phyloP scores from a whole-genome alignment of 2,797 vertebrate genomes.

The Sardinella longiceps region DNA sequence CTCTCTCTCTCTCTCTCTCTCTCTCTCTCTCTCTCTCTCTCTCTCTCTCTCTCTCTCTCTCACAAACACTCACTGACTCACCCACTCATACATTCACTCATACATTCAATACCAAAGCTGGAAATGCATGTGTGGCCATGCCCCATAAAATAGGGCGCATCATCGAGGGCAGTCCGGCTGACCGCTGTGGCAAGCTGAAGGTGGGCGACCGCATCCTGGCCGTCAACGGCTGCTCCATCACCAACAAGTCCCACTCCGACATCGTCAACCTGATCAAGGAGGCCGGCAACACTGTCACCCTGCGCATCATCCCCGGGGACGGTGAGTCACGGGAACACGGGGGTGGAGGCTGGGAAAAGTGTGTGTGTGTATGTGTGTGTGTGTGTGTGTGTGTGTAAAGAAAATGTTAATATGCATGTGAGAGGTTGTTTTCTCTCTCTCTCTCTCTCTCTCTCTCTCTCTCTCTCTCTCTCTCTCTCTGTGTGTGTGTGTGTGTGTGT shows the following conservation, averaged over 20 bases:
- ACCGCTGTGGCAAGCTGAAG: constrained; percentile 88
- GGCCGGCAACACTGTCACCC: constrained; percentile 86
- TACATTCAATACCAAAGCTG: constrained; percentile 67
- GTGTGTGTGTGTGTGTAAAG: not conserved
- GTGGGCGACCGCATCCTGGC: constrained; percentile 88
- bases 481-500: not conserved
- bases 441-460: too few species aligned
- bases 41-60: not conserved
- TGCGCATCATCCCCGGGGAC: constrained; percentile 87
- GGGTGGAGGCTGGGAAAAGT: not conserved
- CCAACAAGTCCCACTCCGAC: constrained; percentile 89
- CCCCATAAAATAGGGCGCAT: constrained; percentile 93
- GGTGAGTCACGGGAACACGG: constrained; percentile 71
- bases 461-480: too few species aligned
- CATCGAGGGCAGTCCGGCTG: constrained; percentile 88
- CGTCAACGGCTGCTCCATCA: constrained; percentile 88
- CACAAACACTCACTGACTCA: too few species aligned
- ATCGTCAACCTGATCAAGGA: constrained; percentile 92
- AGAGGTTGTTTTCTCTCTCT: too few species aligned
- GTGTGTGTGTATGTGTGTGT: not conserved
- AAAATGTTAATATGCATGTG: not conserved
- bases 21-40: not conserved
- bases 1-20: not conserved
- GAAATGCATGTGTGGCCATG: constrained; percentile 89
- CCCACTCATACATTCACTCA: not conserved